Percentiles rank a stretch among this genome's conserved stretches.
phyloP scores from a whole-genome alignment of 2,113 vertebrate genomes.

The Tricholaema leucomelas region DNA sequence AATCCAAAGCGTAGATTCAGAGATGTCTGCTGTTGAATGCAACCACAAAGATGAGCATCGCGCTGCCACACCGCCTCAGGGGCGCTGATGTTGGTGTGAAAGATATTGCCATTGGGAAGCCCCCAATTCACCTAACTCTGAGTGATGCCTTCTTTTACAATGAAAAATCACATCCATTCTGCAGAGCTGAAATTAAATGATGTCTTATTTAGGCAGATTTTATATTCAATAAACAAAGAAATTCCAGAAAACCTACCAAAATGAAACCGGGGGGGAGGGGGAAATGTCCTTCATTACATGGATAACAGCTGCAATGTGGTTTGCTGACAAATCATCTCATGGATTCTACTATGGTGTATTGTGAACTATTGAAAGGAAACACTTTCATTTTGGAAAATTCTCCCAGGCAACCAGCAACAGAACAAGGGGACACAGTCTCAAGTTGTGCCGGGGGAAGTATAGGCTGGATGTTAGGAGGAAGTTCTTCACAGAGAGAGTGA shows the following conservation, averaged over 20 bases:
- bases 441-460: too few relatives aligned
- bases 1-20: neutral
- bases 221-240: neutral
- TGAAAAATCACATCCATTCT: neutral
- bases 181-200: neutral
- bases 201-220: neutral
- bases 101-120: neutral
- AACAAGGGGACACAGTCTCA: too few relatives aligned
- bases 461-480: too few relatives aligned
- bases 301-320: neutral
- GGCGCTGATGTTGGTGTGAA: neutral
- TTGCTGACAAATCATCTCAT: neutral
- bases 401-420: too few relatives aligned
- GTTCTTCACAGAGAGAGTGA: too few relatives aligned
- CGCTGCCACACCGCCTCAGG: neutral
- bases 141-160: neutral
- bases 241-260: neutral
- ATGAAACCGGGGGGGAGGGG: neutral
- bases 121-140: neutral
- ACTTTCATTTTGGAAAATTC: neutral
- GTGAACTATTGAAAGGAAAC: neutral
- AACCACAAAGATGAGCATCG: rapidly evolving
- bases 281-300: neutral
- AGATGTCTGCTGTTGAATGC: neutral
- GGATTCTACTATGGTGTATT: neutral